phyloP scores from a whole-genome alignment of 2,888 invertebrate species.

The Drymonia ruficornis region DNA sequence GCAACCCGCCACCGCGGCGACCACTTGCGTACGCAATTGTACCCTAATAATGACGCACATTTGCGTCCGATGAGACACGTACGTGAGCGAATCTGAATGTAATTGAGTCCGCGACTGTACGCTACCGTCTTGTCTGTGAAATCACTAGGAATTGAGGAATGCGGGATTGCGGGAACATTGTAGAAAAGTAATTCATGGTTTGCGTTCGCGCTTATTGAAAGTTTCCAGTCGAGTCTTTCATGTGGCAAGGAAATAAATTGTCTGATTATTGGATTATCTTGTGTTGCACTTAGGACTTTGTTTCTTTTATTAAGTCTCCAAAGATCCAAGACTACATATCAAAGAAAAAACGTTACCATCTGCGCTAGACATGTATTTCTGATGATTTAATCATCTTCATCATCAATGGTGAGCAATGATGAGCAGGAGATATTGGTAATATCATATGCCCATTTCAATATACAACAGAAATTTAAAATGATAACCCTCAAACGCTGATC shows the following conservation, averaged over 20 bases:
- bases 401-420: too few relatives aligned
- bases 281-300: too few relatives aligned
- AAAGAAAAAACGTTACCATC: too few relatives aligned
- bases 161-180: constrained; percentile 21
- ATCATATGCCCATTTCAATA: too few relatives aligned
- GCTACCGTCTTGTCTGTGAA: constrained; percentile 54
- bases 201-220: background rate
- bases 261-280: too few relatives aligned
- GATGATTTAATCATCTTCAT: too few relatives aligned
- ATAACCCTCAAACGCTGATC: background rate
- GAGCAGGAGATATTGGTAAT: too few relatives aligned
- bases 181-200: background rate
- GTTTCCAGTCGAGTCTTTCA: background rate
- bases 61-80: constrained; percentile 50
- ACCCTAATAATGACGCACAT: constrained; percentile 42
- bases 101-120: constrained; percentile 47
- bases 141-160: constrained; percentile 17
- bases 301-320: too few relatives aligned
- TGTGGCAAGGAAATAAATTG: background rate
- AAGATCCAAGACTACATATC: too few relatives aligned
- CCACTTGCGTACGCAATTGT: constrained; percentile 49
- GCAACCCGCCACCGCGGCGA: constrained; percentile 24
- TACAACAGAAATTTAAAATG: too few relatives aligned
- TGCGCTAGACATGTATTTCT: too few relatives aligned
- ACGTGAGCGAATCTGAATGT: constrained; percentile 61